phyloP scores from a whole-genome alignment of 2,797 vertebrate species.

The Aulostomus chinensis region DNA sequence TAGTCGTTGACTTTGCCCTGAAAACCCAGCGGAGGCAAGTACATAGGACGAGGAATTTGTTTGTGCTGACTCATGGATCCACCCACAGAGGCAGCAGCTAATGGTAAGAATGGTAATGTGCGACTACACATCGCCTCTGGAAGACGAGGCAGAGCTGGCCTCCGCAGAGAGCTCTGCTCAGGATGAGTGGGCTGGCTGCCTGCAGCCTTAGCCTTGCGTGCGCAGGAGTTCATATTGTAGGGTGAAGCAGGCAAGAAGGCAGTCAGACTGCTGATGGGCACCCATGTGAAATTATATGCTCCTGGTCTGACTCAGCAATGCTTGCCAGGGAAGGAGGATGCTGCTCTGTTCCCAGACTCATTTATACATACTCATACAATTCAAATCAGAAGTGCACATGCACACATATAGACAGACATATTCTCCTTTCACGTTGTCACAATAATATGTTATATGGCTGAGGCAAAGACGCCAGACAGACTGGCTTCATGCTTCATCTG shows the following conservation, averaged over 20 bases:
- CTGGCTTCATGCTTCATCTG: slow-evolving; percentile 36
- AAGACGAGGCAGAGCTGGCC: slow-evolving; percentile 24
- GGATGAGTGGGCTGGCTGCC: slow-evolving; percentile 43
- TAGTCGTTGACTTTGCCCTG: slow-evolving; percentile 28
- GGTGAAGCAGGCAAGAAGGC: slow-evolving; percentile 44
- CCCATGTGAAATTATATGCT: slow-evolving; percentile 75
- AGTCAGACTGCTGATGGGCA: slow-evolving; percentile 68
- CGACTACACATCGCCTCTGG: slow-evolving; percentile 34
- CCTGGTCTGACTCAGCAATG: slow-evolving; percentile 69
- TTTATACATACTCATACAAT: slow-evolving; percentile 7
- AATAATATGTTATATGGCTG: slow-evolving; percentile 28
- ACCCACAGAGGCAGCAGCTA: slow-evolving; percentile 43
- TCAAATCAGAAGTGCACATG: not conserved
- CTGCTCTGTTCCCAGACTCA: slow-evolving; percentile 50
- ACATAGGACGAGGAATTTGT: slow-evolving; percentile 47
- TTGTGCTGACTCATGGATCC: slow-evolving; percentile 62
- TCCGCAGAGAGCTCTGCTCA: slow-evolving; percentile 36
- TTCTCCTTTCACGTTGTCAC: slow-evolving; percentile 16
- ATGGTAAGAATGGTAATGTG: slow-evolving; percentile 57
- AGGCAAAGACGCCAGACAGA: slow-evolving; percentile 26
- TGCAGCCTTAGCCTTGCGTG: slow-evolving; percentile 40
- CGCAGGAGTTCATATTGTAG: slow-evolving; percentile 53
- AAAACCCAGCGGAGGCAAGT: slow-evolving; percentile 36
- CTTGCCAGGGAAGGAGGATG: slow-evolving; percentile 54
- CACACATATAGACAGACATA: not conserved